Evolutionary conservation across 2,113 vertebrate genomes (phyloP).

Genomic region (Lontra canadensis): DNA sequence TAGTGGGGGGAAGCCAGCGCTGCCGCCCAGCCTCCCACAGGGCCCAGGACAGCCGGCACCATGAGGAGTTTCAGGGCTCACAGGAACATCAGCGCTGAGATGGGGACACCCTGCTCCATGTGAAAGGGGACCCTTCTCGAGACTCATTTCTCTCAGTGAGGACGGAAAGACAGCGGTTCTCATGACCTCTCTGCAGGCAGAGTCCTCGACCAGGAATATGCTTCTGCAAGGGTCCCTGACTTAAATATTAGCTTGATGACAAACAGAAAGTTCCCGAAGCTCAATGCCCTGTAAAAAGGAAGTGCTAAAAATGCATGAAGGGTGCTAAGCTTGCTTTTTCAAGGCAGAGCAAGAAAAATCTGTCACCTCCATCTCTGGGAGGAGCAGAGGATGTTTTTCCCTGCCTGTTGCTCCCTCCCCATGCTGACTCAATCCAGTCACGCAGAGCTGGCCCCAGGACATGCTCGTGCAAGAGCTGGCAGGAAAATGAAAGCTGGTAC

Average conservation of each 20-base stretch:
- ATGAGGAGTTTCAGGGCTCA: too few relatives aligned
- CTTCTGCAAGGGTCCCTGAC: not conserved
- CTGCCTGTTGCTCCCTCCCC: not conserved
- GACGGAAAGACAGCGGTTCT: not conserved
- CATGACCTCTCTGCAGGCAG: not conserved
- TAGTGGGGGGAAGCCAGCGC: too few relatives aligned
- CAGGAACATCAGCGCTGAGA: rapidly evolving
- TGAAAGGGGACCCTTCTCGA: not conserved
- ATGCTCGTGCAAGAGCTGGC: not conserved
- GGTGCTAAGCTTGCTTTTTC: not conserved
- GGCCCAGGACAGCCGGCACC: not conserved
- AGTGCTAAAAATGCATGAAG: not conserved
- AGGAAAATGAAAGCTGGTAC: not conserved
- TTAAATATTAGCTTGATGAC: not conserved
- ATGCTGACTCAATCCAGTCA: not conserved
- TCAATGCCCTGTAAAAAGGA: not conserved
- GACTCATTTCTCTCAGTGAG: not conserved
- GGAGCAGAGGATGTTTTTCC: not conserved
- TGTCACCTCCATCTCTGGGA: not conserved
- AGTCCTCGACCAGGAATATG: not conserved
- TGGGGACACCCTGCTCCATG: not conserved
- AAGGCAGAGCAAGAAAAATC: not conserved
- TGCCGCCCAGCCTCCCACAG: too few relatives aligned
- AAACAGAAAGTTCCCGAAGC: not conserved
- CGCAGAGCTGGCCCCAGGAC: not conserved